Evolutionary conservation across 2,888 invertebrate species (phyloP).

Genomic region (Heteromyza rotundicornis): DNA sequence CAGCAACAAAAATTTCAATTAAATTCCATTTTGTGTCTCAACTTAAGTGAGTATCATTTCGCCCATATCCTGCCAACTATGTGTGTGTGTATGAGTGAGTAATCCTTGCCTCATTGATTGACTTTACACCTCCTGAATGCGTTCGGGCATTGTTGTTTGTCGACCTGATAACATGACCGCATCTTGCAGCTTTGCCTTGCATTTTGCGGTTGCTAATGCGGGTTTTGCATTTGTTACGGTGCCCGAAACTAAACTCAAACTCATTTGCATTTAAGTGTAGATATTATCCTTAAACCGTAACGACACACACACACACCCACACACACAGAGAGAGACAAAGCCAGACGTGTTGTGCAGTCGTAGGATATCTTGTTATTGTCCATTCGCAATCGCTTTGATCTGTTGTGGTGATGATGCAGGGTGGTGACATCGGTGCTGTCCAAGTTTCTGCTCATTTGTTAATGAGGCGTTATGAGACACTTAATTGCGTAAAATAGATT

Average conservation of each 20-base stretch:
- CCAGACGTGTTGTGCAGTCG: too few species aligned
- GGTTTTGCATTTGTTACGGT: background rate
- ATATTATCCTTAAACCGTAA: too few species aligned
- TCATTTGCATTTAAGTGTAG: too few species aligned
- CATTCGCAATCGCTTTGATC: too few species aligned
- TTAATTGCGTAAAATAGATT: constrained; percentile 29
- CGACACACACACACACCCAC: too few species aligned
- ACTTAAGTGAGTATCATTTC: background rate
- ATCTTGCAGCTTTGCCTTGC: background rate
- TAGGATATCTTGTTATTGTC: too few species aligned
- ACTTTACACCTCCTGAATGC: background rate
- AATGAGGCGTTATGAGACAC: constrained; percentile 27
- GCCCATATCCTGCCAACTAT: background rate
- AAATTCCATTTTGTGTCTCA: too few species aligned
- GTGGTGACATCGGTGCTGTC: background rate
- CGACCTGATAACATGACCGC: background rate
- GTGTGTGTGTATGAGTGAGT: too few species aligned
- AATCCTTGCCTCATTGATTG: background rate
- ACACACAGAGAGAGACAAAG: too few species aligned
- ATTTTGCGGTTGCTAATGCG: background rate
- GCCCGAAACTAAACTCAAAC: too few species aligned
- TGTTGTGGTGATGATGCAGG: too few species aligned
- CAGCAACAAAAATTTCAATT: too few species aligned
- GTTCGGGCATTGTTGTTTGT: background rate
- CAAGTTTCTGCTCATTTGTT: constrained; percentile 19